Percentiles rank a stretch among this genome's conserved stretches.
Evolutionary conservation across 2,797 vertebrate species (phyloP).

Genomic region (Margarornis squamiger): DNA sequence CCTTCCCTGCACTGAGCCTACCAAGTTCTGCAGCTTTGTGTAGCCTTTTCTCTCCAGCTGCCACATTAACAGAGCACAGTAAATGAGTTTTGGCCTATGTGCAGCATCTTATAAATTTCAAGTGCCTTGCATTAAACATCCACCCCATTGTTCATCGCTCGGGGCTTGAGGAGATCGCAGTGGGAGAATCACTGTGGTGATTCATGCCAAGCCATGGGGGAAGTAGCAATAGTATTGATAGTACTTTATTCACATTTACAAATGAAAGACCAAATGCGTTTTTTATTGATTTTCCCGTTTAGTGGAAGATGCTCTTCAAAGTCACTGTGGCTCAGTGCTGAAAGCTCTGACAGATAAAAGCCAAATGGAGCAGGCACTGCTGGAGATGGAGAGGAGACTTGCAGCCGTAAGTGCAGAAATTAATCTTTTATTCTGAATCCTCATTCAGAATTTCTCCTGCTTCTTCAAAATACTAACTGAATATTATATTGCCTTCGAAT

Average conservation of each 20-base stretch:
- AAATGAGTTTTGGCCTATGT: background rate
- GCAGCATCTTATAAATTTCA: background rate
- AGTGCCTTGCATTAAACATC: constrained; percentile 10
- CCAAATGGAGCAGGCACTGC: constrained; percentile 66
- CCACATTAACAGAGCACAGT: background rate
- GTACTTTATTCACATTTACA: constrained; percentile 52
- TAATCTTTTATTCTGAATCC: constrained; percentile 9
- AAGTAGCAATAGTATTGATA: background rate
- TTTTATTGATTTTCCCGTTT: constrained; percentile 64
- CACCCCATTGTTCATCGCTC: background rate
- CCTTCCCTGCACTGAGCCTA: background rate
- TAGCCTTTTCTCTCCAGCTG: background rate
- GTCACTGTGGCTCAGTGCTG: constrained; percentile 59
- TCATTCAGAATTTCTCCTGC: background rate
- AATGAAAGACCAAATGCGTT: constrained; percentile 43
- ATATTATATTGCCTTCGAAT: constrained; percentile 10
- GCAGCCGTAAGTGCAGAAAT: constrained; percentile 71
- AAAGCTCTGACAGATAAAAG: constrained; percentile 70
- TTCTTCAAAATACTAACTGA: constrained; percentile 44
- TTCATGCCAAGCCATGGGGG: background rate
- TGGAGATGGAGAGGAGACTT: constrained; percentile 70
- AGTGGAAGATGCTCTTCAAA: constrained; percentile 74
- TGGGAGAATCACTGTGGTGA: background rate
- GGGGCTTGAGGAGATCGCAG: background rate
- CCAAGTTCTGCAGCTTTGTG: background rate